Evolutionary conservation across 2,888 invertebrate genomes (phyloP).

Genomic region (Drosophila longiperda): DNA sequence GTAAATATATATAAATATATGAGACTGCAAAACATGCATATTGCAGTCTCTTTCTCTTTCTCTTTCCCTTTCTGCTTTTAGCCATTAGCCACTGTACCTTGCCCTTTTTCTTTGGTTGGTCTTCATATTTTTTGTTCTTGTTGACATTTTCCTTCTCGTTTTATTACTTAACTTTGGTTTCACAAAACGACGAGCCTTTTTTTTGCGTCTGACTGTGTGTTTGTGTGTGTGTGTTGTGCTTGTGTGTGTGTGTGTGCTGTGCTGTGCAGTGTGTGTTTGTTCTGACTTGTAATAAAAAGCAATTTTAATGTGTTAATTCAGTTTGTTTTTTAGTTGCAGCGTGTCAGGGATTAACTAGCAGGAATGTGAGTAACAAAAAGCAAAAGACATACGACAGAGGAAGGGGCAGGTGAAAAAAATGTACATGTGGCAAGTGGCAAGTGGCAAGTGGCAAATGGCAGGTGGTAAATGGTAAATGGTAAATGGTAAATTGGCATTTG

Average conservation of each 20-base stretch:
- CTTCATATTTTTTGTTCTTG: constrained; percentile 28
- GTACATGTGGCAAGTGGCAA: background rate
- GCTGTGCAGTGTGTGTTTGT: constrained; percentile 14
- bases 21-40: background rate
- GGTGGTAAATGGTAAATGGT: background rate
- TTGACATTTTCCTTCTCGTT: constrained; percentile 38
- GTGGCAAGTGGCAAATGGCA: background rate
- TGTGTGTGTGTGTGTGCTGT: constrained; percentile 14
- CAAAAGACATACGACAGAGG: background rate
- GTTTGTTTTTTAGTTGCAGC: constrained; percentile 62
- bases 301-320: constrained; percentile 80
- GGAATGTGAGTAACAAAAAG: constrained; percentile 8
- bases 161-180: constrained; percentile 61
- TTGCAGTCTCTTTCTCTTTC: background rate
- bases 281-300: constrained; percentile 68
- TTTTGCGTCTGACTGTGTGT: constrained; percentile 12
- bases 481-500: constrained; percentile 4
- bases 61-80: background rate
- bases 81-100: constrained; percentile 19
- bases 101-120: constrained; percentile 14
- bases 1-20: background rate
- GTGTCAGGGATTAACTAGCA: constrained; percentile 53
- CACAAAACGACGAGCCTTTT: constrained; percentile 36
- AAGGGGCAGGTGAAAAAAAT: background rate
- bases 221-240: constrained; percentile 1